Evolutionary conservation across 2,113 vertebrate species (phyloP).

Genomic region (Corydoras maculifer): DNA sequence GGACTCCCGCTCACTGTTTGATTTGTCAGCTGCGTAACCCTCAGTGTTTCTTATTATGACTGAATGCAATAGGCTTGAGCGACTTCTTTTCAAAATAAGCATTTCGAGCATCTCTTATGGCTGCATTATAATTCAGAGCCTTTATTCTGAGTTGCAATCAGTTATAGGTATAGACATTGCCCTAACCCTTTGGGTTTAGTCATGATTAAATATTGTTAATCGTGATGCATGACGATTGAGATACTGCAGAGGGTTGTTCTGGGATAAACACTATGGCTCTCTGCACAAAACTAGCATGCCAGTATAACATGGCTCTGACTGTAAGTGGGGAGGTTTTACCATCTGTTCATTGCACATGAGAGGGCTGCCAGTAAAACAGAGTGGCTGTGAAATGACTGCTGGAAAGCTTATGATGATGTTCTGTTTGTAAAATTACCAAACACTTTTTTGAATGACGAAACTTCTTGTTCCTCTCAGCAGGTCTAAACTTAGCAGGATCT

Average conservation of each 20-base stretch:
- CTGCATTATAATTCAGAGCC: conserved; percentile 18
- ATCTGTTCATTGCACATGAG: conserved; percentile 25
- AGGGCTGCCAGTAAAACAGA: conserved; percentile 14
- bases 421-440: conserved; percentile 11
- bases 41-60: conserved; percentile 8
- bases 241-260: background rate
- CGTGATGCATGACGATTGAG: conserved; percentile 2
- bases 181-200: conserved; percentile 4
- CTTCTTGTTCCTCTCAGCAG: background rate
- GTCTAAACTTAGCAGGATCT: conserved; percentile 3
- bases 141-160: background rate
- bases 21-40: background rate
- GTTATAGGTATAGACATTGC: conserved; percentile 1
- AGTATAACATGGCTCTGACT: background rate
- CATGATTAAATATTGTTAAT: conserved; percentile 14
- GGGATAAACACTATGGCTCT: background rate
- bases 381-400: conserved; percentile 30
- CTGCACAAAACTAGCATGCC: background rate
- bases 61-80: conserved; percentile 1
- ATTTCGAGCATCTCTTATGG: background rate
- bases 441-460: background rate
- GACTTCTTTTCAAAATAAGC: conserved; percentile 15
- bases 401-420: conserved; percentile 10
- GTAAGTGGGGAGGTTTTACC: conserved; percentile 7
- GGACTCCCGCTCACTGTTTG: background rate